Conservation (phyloP, 2,888 invertebrate species). For the Chrysolina haemoptera region DNA sequence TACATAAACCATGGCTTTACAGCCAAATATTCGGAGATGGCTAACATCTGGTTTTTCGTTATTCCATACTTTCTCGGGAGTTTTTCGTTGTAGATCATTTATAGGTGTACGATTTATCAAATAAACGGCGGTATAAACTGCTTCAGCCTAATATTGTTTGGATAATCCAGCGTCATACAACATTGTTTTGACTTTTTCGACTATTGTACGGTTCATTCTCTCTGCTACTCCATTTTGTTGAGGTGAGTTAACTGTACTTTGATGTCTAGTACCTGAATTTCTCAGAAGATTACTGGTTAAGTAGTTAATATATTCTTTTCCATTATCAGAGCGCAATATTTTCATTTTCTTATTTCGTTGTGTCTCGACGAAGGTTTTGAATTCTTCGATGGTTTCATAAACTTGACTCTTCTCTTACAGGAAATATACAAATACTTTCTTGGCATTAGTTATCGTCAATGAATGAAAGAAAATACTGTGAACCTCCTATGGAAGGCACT, state of each 20-base stretch:
- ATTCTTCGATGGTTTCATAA: slow-evolving; percentile 32
- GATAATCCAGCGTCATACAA: no score
- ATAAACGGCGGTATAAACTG: background rate
- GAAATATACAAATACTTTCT: slow-evolving; percentile 49
- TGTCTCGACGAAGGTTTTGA: slow-evolving; percentile 37
- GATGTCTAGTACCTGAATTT: no score
- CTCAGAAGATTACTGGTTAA: no score
- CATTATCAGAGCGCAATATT: slow-evolving; percentile 44
- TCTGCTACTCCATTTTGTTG: no score
- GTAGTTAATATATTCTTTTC: background rate
- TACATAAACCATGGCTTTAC: background rate
- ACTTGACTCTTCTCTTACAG: slow-evolving; percentile 37
- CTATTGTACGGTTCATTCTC: no score
- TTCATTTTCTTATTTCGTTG: slow-evolving; percentile 46
- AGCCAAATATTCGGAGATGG: background rate
- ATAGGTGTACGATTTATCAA: background rate
- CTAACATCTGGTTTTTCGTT: background rate
- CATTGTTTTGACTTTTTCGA: no score
- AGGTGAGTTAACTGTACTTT: no score
- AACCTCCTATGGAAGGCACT: slow-evolving; percentile 45
- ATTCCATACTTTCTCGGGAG: background rate
- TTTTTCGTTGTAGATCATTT: background rate
- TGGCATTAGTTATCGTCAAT: slow-evolving; percentile 56
- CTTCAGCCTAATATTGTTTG: no score
- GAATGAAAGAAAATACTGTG: slow-evolving; percentile 55